Conservation (phyloP, 2,113 vertebrate genomes). For the Pterocles gutturalis region DNA sequence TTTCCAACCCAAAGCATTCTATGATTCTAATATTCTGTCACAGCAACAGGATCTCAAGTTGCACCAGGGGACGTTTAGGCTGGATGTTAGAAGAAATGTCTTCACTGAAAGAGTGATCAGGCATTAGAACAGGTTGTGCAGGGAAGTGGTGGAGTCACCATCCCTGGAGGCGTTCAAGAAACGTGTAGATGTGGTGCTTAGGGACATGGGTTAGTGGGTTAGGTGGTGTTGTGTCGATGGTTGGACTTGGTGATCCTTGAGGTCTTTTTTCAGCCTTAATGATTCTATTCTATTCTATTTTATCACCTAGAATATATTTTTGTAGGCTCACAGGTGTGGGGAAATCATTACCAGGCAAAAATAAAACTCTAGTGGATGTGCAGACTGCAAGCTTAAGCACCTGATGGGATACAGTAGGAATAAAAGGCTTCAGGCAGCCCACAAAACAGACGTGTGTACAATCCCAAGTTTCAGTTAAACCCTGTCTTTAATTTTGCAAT, state of each 20-base stretch:
- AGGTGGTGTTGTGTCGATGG: too few relatives aligned
- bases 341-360: constrained; percentile 1
- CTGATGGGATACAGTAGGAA: not conserved
- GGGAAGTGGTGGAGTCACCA: too few relatives aligned
- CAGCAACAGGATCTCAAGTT: not conserved
- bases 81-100: too few relatives aligned
- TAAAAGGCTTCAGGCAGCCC: not conserved
- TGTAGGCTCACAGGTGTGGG: not conserved
- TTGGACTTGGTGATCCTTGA: too few relatives aligned
- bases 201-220: too few relatives aligned
- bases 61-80: too few relatives aligned
- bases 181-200: too few relatives aligned
- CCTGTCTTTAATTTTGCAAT: not conserved
- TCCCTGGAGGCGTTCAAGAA: too few relatives aligned
- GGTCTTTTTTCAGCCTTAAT: too few relatives aligned
- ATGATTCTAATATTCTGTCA: not conserved
- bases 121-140: too few relatives aligned
- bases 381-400: not conserved
- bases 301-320: not conserved
- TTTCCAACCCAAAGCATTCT: too few relatives aligned
- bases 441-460: not conserved
- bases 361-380: not conserved
- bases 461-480: not conserved
- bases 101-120: too few relatives aligned
- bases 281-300: not conserved